A percentile compares a stretch with the other conserved stretches of the same genome.
These are phyloP conservation scores for Eupithecia subfuscata DNA, from an alignment of 2,888 invertebrate species.

Conservation along the genomic window DNA sequence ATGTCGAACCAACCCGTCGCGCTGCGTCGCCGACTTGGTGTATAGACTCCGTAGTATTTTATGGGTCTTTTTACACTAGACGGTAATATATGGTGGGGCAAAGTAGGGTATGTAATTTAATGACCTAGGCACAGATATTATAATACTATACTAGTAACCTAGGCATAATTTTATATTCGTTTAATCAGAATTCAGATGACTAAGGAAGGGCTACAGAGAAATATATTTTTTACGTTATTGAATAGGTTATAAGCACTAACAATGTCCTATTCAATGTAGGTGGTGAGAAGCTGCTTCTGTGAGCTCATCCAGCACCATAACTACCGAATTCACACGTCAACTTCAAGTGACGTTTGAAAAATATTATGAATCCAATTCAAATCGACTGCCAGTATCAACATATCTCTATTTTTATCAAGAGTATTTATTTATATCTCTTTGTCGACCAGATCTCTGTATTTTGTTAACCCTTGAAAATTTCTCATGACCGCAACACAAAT, in stretches of 20 bases:
- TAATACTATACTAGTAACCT: too few relatives aligned
- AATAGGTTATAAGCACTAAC: background rate
- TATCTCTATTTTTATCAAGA: conserved; percentile 7
- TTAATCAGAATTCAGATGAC: too few relatives aligned
- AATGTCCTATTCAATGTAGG: background rate
- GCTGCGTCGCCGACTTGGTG: too few relatives aligned
- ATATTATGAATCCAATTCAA: conserved; percentile 16
- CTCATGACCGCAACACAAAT: conserved; percentile 60
- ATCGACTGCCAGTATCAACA: conserved; percentile 23
- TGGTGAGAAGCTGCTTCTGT: background rate
- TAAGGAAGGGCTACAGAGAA: background rate
- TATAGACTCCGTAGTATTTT: too few relatives aligned
- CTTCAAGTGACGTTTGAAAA: conserved; percentile 8
- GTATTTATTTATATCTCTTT: conserved; percentile 19
- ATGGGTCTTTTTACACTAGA: too few relatives aligned
- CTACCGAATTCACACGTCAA: background rate
- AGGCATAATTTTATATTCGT: too few relatives aligned
- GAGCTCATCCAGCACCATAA: background rate
- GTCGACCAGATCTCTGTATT: conserved; percentile 42
- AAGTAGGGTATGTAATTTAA: too few relatives aligned
- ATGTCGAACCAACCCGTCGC: too few relatives aligned
- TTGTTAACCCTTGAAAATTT: conserved; percentile 63
- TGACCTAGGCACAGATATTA: too few relatives aligned
- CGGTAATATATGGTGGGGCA: too few relatives aligned
- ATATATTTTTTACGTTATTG: background rate